Conservation (phyloP, 1,140 invertebrate genomes). For the Pteromalus puparum region DNA sequence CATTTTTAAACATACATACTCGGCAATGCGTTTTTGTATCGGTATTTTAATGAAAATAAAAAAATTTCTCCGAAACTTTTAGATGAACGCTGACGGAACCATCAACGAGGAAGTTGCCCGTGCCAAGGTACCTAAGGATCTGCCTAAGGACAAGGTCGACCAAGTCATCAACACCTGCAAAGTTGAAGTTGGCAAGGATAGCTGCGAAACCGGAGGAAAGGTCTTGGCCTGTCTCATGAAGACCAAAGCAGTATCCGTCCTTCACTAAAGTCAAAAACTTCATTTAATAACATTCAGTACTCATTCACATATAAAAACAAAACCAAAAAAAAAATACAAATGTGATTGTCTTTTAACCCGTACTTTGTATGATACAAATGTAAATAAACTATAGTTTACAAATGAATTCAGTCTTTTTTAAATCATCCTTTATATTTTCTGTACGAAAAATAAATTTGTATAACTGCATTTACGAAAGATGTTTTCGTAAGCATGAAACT, state of each 20-base stretch:
- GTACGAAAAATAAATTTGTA: too few species aligned
- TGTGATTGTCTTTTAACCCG: constrained; percentile 35
- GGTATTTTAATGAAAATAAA: too few species aligned
- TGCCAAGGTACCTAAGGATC: constrained; percentile 55
- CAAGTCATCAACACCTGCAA: constrained; percentile 25
- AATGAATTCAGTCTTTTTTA: too few species aligned
- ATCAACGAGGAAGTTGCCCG: constrained; percentile 59
- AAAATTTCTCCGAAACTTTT: neutral
- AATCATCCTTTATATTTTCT: too few species aligned
- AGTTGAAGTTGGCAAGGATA: constrained; percentile 12
- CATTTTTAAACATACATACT: neutral
- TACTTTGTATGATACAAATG: constrained; percentile 2
- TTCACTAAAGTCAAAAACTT: neutral
- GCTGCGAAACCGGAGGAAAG: constrained; percentile 48
- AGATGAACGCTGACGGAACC: constrained; percentile 61
- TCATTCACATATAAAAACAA: constrained; percentile 42
- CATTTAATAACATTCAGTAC: too few species aligned
- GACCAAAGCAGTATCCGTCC: neutral
- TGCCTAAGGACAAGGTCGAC: constrained; percentile 40
- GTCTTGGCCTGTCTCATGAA: constrained; percentile 17
- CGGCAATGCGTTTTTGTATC: neutral
- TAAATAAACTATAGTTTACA: neutral
- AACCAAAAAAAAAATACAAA: too few species aligned
- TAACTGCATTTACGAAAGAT: too few species aligned
- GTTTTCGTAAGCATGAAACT: too few species aligned